Base-by-base conservation (phyloP, 2,113 vertebrate genomes). In the Campylomormyrus tamandua region DNA sequence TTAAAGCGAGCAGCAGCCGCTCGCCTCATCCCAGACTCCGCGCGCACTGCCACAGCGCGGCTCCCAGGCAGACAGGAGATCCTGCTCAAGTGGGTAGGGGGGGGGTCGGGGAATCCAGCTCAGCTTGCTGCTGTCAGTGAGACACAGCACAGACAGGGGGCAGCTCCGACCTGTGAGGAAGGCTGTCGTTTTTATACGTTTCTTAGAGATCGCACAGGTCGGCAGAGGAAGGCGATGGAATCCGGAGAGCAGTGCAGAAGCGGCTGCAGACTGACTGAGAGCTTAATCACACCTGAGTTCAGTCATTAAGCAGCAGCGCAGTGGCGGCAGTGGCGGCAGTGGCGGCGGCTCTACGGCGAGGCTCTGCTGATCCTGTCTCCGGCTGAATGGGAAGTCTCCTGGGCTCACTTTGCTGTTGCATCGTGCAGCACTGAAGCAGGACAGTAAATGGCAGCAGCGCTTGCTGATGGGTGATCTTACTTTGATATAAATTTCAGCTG, bases 281-380 rank as follows among this genome's bases (percentile, higher is more conserved):
- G 94, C 95, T 92, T 93, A 94, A 92, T 21, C 93, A 94, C 95
- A 93, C 95, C 93, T 93, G 93, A 95, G 91, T 94, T 89, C 45
- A 92, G 93, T 92, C 92, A 0, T 92, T 91, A 94, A 90, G 95
- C 93, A 91, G 90, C 94, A 92, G 35, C 35, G 35, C 35, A 35
- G 35, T 35, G 35, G 94, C 94, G 89, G 49, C 49, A 13, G 49
- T 5, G 3, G 11, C 49, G 39, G 94, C 93, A 91, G 90, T 93
- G 92, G 94, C 93, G 91, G 90, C 93, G 92, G 95, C 94, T 93
- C 93, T 90, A 4, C 90, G 91, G 91, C 92, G 89, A 27, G 48
- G 24, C 74, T 90, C 93, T 87, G 88, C 90, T 90, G 66, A 11
- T 9, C 39, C 52, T 39, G 13, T 95, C 91, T 90, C 91, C 92